Percentiles rank a stretch among this genome's conserved stretches.
These are phyloP conservation scores for Gymnodraco acuticeps DNA, from an alignment of 2,797 vertebrate species.

Conservation along the genomic window DNA sequence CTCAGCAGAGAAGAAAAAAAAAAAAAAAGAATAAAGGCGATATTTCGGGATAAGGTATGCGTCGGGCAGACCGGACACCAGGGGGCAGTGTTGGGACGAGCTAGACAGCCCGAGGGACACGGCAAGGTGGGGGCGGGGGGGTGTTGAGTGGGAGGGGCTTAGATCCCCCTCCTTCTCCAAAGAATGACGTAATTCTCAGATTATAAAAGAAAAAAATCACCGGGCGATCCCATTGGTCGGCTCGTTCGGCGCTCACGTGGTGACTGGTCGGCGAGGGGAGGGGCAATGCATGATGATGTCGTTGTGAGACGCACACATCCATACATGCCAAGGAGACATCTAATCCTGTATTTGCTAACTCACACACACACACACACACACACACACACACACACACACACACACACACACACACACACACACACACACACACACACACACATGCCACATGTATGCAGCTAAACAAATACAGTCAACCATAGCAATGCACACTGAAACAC, in stretches of 20 bases:
- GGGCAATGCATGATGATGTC: slow-evolving; percentile 34
- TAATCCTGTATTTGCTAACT: slow-evolving; percentile 59
- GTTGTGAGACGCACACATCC: slow-evolving; percentile 27
- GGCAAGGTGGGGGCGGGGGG: background rate
- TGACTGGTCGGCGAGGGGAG: slow-evolving; percentile 57
- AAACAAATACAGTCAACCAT: slow-evolving; percentile 83
- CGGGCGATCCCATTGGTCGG: slow-evolving; percentile 42
- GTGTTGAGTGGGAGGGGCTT: slow-evolving; percentile 35
- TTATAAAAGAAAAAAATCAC: background rate
- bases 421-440: background rate
- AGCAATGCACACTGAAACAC: slow-evolving; percentile 80
- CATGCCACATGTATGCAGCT: slow-evolving; percentile 24
- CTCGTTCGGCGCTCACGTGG: slow-evolving; percentile 31
- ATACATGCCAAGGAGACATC: slow-evolving; percentile 55
- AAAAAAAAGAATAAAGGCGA: slow-evolving; percentile 15
- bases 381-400: slow-evolving; percentile 9
- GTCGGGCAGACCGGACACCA: slow-evolving; percentile 40
- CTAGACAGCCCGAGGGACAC: slow-evolving; percentile 6
- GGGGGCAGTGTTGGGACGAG: slow-evolving; percentile 77
- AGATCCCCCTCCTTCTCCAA: background rate
- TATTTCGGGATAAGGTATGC: background rate
- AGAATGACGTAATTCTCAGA: slow-evolving; percentile 16
- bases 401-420: slow-evolving; percentile 13
- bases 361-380: slow-evolving; percentile 9
- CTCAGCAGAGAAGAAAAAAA: background rate